Conservation (phyloP, 2,797 vertebrate genomes). For the Sebastes dallii region DNA sequence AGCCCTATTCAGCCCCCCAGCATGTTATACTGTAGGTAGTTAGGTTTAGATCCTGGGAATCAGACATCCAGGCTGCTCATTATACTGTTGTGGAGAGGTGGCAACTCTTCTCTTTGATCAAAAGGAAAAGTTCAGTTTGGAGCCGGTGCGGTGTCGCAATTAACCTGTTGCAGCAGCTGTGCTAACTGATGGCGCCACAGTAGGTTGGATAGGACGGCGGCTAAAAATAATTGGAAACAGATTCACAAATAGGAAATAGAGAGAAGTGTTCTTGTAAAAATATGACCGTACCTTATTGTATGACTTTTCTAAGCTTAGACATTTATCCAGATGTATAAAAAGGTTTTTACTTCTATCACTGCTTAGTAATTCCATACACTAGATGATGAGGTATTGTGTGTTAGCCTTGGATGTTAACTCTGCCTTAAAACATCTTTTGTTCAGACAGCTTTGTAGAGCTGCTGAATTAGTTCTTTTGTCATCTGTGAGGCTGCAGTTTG, state of each 20-base stretch:
- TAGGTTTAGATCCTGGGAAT: not conserved
- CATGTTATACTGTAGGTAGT: not conserved
- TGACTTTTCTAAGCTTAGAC: not conserved
- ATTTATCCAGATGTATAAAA: not conserved
- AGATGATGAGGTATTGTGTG: not conserved
- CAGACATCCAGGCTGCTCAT: constrained; percentile 15
- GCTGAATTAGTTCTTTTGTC: not conserved
- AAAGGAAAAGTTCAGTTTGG: not conserved
- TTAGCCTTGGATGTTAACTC: not conserved
- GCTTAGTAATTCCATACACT: not conserved
- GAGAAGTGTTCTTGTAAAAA: not conserved
- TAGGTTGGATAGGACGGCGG: not conserved
- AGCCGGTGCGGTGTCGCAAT: constrained; percentile 4
- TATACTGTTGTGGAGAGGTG: constrained; percentile 13
- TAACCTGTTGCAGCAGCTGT: constrained; percentile 24
- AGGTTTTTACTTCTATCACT: not conserved
- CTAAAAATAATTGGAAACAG: constrained; percentile 27
- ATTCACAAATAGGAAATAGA: constrained; percentile 19
- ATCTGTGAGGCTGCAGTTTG: not conserved
- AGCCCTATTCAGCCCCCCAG: not conserved
- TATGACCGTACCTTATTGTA: not conserved
- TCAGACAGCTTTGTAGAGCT: not conserved
- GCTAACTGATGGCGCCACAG: not conserved
- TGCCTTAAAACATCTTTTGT: not conserved
- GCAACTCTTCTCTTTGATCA: constrained; percentile 12